Percentiles rank a stretch among this genome's conserved stretches.
These are phyloP conservation scores for Nilaparvata lugens DNA, from an alignment of 1,140 invertebrate genomes.

Conservation along the genomic window DNA sequence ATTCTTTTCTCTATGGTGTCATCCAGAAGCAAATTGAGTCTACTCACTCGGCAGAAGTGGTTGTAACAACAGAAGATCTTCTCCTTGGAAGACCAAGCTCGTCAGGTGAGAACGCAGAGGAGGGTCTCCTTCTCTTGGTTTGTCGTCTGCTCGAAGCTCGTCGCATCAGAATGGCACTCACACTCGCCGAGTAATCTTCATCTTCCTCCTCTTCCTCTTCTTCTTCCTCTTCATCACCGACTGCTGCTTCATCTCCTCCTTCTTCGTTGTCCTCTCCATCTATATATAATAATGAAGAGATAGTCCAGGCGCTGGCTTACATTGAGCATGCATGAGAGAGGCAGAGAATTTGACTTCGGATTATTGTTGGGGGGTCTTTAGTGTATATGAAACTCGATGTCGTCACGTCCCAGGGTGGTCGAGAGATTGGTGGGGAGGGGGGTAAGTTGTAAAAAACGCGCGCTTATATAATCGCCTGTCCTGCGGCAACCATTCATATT, in stretches of 20 bases:
- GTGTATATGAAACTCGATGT: too few species aligned
- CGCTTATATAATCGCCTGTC: too few species aligned
- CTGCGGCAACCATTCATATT: too few species aligned
- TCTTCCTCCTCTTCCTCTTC: slow-evolving; percentile 45
- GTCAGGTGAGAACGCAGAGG: slow-evolving; percentile 42
- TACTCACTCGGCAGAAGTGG: slow-evolving; percentile 74
- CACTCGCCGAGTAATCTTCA: slow-evolving; percentile 69
- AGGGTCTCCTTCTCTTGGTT: slow-evolving; percentile 51
- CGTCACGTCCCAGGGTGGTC: too few species aligned
- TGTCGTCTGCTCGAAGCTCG: slow-evolving; percentile 53
- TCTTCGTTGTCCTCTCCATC: slow-evolving; percentile 3
- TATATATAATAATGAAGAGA: neutral
- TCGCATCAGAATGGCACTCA: slow-evolving; percentile 68
- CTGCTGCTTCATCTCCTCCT: slow-evolving; percentile 51
- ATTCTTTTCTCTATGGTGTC: slow-evolving; percentile 2
- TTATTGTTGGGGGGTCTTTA: too few species aligned
- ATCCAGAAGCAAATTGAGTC: too few species aligned
- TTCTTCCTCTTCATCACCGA: neutral
- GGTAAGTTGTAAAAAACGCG: too few species aligned
- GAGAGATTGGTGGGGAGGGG: too few species aligned
- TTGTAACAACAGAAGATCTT: slow-evolving; percentile 70
- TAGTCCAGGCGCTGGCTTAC: too few species aligned
- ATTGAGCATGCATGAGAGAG: too few species aligned
- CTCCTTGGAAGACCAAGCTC: slow-evolving; percentile 45
- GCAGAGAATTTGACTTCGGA: too few species aligned